Evolutionary conservation across 2,888 invertebrate species (phyloP).

Genomic region (Aspidiotus destructor): DNA sequence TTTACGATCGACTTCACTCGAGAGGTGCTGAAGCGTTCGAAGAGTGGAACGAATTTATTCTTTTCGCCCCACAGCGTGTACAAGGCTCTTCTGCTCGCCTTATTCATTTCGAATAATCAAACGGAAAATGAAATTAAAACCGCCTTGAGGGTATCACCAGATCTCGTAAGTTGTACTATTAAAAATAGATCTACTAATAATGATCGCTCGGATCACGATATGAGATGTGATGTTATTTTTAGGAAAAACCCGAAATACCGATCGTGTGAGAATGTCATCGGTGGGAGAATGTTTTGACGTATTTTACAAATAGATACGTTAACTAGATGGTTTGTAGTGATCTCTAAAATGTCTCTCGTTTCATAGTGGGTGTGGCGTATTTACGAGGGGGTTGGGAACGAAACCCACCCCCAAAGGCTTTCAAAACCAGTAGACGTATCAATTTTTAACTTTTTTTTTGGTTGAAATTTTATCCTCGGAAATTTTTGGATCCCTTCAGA

Average conservation of each 20-base stretch:
- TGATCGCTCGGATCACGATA: not conserved
- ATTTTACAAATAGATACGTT: too few species aligned
- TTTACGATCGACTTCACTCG: slow-evolving; percentile 34
- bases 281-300: too few species aligned
- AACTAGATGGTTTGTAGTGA: too few species aligned
- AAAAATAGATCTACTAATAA: not conserved
- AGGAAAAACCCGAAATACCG: not conserved
- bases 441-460: too few species aligned
- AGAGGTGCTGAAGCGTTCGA: slow-evolving; percentile 28
- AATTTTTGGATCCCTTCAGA: too few species aligned
- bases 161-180: slow-evolving; percentile 45
- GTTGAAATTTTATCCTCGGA: too few species aligned
- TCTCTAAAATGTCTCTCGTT: too few species aligned
- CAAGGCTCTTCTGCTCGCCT: slow-evolving; percentile 66
- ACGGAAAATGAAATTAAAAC: slow-evolving; percentile 58
- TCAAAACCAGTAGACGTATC: too few species aligned
- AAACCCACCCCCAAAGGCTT: too few species aligned
- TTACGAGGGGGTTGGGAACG: too few species aligned
- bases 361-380: too few species aligned
- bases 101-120: slow-evolving; percentile 61
- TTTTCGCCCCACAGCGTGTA: slow-evolving; percentile 82
- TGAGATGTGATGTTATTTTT: not conserved
- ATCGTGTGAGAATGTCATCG: not conserved
- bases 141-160: slow-evolving; percentile 52
- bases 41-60: slow-evolving; percentile 54